phyloP scores from a whole-genome alignment of 2,888 invertebrate species.

The Mimas tiliae region DNA sequence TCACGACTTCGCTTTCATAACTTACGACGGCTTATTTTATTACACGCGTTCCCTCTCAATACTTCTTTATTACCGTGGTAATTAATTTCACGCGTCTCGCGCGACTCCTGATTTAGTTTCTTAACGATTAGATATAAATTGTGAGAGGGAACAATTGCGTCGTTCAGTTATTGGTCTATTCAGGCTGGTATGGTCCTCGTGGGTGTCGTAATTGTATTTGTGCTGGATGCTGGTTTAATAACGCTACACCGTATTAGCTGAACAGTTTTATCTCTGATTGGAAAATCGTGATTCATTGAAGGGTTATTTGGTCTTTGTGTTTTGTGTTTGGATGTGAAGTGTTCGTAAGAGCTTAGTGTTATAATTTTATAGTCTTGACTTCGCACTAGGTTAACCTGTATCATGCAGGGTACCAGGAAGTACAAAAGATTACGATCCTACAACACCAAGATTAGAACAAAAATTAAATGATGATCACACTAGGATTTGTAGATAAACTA shows the following conservation, averaged over 20 bases:
- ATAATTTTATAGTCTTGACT: no score
- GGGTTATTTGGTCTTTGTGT: background rate
- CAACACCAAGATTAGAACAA: no score
- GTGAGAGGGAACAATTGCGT: conserved; percentile 41
- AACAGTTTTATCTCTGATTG: conserved; percentile 24
- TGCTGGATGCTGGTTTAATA: conserved; percentile 54
- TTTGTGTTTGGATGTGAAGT: background rate
- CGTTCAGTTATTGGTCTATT: conserved; percentile 43
- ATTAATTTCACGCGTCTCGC: conserved; percentile 60
- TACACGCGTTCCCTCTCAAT: conserved; percentile 47
- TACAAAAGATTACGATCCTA: no score
- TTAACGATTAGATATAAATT: conserved; percentile 49
- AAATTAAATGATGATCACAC: no score
- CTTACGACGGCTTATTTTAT: conserved; percentile 53
- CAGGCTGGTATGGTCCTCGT: conserved; percentile 44
- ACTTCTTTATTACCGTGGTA: conserved; percentile 52
- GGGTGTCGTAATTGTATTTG: conserved; percentile 49
- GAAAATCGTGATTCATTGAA: conserved; percentile 16
- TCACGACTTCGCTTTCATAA: conserved; percentile 42
- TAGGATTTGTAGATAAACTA: no score
- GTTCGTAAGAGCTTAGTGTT: no score
- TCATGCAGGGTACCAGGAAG: no score
- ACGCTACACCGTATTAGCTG: conserved; percentile 28
- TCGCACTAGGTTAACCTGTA: no score
- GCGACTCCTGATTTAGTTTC: conserved; percentile 49